A percentile compares a stretch with the other conserved stretches of the same genome.
phyloP scores from a whole-genome alignment of 2,113 vertebrate genomes.

The Oreochromis aureus region DNA sequence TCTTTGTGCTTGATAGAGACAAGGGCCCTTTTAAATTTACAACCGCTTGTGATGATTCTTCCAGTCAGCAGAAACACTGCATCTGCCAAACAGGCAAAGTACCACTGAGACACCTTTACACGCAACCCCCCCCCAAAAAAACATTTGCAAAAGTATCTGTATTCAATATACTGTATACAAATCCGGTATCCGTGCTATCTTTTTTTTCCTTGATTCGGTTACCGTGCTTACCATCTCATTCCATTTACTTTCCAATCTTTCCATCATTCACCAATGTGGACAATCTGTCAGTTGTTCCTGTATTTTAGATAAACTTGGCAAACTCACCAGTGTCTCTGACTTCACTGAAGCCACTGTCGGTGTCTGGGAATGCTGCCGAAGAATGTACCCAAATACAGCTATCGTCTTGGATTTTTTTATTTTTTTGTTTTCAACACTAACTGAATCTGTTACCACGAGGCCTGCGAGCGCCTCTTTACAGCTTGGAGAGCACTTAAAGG shows the following conservation, averaged over 20 bases:
- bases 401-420: background rate
- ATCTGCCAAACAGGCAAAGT: background rate
- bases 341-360: constrained; percentile 1
- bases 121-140: rapidly evolving
- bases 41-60: constrained; percentile 1
- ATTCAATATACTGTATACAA: background rate
- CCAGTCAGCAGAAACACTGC: constrained; percentile 6
- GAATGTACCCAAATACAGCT: constrained; percentile 57
- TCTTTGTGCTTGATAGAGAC: constrained; percentile 26
- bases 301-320: constrained; percentile 16
- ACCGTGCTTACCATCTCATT: background rate
- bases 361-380: constrained; percentile 42
- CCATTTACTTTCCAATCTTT: background rate
- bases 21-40: constrained; percentile 13
- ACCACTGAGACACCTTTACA: background rate
- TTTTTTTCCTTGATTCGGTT: background rate
- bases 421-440: background rate
- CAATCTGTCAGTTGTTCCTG: background rate
- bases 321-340: background rate
- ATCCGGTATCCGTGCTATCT: background rate
- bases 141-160: background rate
- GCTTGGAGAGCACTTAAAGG: constrained; percentile 49
- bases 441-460: constrained; percentile 17
- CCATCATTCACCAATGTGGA: constrained; percentile 23
- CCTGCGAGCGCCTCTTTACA: constrained; percentile 6